Percentiles rank a stretch among this genome's conserved stretches.
Conservation (phyloP, 2,113 vertebrate genomes). For the Pseudorhombus dupliciocellatus region DNA sequence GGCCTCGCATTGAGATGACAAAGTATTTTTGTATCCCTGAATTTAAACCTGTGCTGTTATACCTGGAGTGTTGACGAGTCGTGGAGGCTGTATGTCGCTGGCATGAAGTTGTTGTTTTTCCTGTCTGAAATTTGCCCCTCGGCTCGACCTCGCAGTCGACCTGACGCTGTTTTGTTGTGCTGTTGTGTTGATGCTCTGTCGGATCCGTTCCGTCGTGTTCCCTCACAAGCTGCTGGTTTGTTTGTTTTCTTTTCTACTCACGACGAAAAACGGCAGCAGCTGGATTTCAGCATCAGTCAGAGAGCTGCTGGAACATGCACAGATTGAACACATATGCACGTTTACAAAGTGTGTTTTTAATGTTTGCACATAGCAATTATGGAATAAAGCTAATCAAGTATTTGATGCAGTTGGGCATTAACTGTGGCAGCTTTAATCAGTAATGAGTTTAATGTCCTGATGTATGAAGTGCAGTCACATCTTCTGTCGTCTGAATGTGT, state of each 20-base stretch:
- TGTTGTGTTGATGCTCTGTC: background rate
- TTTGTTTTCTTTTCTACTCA: background rate
- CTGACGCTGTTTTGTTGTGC: background rate
- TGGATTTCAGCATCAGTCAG: no score
- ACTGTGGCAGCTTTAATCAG: constrained; percentile 59
- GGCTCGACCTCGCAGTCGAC: background rate
- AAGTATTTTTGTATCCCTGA: constrained; percentile 57
- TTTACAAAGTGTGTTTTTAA: constrained; percentile 42
- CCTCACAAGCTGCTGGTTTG: background rate
- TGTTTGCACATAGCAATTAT: constrained; percentile 53
- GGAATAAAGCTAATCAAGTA: constrained; percentile 64
- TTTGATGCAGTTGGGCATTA: constrained; percentile 62
- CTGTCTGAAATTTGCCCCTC: constrained; percentile 19
- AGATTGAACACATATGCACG: constrained; percentile 37
- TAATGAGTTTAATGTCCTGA: constrained; percentile 8
- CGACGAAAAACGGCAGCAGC: background rate
- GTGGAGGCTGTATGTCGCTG: constrained; percentile 41
- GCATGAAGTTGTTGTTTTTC: constrained; percentile 48
- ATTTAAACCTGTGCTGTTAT: background rate
- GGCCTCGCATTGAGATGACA: background rate
- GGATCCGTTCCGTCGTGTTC: background rate
- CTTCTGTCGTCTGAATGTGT: constrained; percentile 18
- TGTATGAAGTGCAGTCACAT: background rate
- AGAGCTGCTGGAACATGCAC: constrained; percentile 1
- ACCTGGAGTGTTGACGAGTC: background rate